Evolutionary conservation across 2,113 vertebrate genomes (phyloP).

Genomic region (Poeciliopsis occidentalis): DNA sequence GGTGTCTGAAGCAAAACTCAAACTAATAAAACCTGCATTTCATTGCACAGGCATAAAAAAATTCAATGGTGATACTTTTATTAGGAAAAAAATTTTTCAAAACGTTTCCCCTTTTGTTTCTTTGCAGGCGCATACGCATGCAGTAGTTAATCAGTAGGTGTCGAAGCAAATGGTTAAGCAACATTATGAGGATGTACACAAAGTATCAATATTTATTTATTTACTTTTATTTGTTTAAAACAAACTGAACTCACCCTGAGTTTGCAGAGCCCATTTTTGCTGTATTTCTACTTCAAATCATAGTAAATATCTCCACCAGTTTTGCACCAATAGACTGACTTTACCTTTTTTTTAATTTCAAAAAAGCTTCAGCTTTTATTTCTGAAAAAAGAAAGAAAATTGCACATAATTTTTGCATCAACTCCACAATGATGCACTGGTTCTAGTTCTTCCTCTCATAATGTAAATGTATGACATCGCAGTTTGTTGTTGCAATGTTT

Average conservation of each 20-base stretch:
- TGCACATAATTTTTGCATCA: not conserved
- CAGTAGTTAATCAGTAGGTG: too few relatives aligned
- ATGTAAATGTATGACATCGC: not conserved
- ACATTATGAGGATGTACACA: too few relatives aligned
- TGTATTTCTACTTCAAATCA: too few relatives aligned
- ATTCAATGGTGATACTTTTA: slow-evolving; percentile 50
- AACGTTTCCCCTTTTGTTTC: not conserved
- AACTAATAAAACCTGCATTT: slow-evolving; percentile 55
- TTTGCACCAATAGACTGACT: too few relatives aligned
- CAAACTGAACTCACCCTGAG: too few relatives aligned
- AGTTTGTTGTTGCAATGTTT: not conserved
- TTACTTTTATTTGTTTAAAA: too few relatives aligned
- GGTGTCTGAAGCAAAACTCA: slow-evolving; percentile 55
- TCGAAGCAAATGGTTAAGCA: too few relatives aligned
- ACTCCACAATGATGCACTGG: not conserved
- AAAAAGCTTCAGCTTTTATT: not conserved
- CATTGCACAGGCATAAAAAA: slow-evolving; percentile 20
- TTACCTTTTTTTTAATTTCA: too few relatives aligned
- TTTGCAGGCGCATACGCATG: too few relatives aligned
- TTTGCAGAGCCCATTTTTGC: too few relatives aligned
- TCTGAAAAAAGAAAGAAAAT: not conserved
- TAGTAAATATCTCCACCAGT: too few relatives aligned
- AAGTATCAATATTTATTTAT: too few relatives aligned
- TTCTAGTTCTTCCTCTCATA: not conserved
- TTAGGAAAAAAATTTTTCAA: not conserved